These are phyloP conservation scores for Lutraria lutraria DNA, from an alignment of 2,888 invertebrate genomes.

Conservation along the genomic window DNA sequence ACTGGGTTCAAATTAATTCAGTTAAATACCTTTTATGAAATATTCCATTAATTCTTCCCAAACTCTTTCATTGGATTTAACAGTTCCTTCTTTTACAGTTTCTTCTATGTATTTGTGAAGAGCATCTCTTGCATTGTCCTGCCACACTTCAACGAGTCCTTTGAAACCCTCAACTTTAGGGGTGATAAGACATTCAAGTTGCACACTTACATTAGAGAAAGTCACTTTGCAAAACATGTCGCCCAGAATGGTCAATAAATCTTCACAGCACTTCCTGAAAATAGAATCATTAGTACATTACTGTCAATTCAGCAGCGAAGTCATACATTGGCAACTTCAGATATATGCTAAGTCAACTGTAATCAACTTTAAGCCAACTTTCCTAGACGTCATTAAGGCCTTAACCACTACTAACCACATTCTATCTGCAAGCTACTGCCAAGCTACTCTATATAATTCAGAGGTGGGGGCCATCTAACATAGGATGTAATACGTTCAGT, in stretches of 20 bases:
- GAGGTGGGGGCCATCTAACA: too few relatives aligned
- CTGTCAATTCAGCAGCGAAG: too few relatives aligned
- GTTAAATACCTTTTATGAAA: constrained; percentile 22
- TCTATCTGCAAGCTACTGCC: too few relatives aligned
- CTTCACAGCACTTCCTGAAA: constrained; percentile 39
- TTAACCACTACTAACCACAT: too few relatives aligned
- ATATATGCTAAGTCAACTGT: too few relatives aligned
- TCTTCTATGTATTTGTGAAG: constrained; percentile 7
- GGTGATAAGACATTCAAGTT: constrained; percentile 41
- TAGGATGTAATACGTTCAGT: too few relatives aligned
- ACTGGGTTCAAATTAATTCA: too few relatives aligned
- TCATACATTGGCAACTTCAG: too few relatives aligned
- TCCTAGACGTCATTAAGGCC: too few relatives aligned
- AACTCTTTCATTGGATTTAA: constrained; percentile 19
- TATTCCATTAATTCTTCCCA: constrained; percentile 34
- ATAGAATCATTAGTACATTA: background rate
- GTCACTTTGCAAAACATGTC: constrained; percentile 18
- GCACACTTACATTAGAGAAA: constrained; percentile 11
- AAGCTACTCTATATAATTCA: too few relatives aligned
- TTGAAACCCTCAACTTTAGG: constrained; percentile 28
- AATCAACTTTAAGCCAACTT: too few relatives aligned
- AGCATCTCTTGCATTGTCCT: background rate
- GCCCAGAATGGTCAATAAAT: constrained; percentile 32
- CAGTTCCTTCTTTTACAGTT: background rate
- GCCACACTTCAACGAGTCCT: constrained; percentile 28